These are phyloP conservation scores for Scortum barcoo DNA, from an alignment of 2,113 vertebrate species.

Conservation along the genomic window DNA sequence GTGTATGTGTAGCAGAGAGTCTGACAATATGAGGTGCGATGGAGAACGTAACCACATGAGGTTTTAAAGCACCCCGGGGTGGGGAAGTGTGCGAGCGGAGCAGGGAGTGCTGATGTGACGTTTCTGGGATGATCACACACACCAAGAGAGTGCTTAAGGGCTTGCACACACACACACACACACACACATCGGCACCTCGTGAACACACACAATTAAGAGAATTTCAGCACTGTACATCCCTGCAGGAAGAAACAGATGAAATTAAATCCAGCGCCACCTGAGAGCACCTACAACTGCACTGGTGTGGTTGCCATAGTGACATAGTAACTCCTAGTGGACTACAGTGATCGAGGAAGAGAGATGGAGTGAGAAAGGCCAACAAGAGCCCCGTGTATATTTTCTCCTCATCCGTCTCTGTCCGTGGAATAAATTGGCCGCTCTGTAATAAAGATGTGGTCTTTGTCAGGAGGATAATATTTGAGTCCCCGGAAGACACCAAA, in stretches of 20 bases:
- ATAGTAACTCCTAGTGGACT: constrained; percentile 38
- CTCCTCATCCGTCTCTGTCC: constrained; percentile 69
- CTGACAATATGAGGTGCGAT: background rate
- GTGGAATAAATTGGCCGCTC: constrained; percentile 69
- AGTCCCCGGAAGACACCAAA: constrained; percentile 35
- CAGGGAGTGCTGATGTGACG: constrained; percentile 52
- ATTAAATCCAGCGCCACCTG: constrained; percentile 30
- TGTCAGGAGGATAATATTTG: constrained; percentile 59
- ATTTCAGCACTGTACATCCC: constrained; percentile 14
- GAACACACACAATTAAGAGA: background rate
- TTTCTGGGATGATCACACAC: constrained; percentile 54
- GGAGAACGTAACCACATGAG: background rate
- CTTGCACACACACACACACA: constrained; percentile 12
- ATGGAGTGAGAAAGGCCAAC: constrained; percentile 10
- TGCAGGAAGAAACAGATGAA: constrained; percentile 25
- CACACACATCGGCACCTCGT: background rate
- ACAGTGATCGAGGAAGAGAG: constrained; percentile 25
- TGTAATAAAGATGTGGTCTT: constrained; percentile 61
- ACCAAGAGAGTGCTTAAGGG: constrained; percentile 32
- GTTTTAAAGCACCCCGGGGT: constrained; percentile 42
- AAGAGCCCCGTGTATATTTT: constrained; percentile 39
- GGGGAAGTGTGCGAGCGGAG: constrained; percentile 34
- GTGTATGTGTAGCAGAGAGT: constrained; percentile 17
- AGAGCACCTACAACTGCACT: constrained; percentile 36
- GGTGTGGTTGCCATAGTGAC: constrained; percentile 76